Percentiles rank a stretch among this genome's conserved stretches.
Evolutionary conservation across 2,113 vertebrate species (phyloP).

Genomic region (Gymnorhina tibicen): DNA sequence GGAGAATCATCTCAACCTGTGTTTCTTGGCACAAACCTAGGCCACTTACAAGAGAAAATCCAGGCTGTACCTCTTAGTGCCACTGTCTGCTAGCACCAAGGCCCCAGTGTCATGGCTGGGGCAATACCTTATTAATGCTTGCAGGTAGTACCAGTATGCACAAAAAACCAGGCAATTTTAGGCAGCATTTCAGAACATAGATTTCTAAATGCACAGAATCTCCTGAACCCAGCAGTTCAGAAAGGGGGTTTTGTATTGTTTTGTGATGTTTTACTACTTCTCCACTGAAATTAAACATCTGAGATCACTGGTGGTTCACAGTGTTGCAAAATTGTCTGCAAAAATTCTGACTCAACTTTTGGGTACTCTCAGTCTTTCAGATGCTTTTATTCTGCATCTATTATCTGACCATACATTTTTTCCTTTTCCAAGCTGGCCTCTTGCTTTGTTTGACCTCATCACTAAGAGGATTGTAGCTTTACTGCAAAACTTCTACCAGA

Average conservation of each 20-base stretch:
- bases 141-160: not conserved
- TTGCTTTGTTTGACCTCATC: not conserved
- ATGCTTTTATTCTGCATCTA: not conserved
- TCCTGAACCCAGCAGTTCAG: not conserved
- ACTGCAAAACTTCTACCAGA: not conserved
- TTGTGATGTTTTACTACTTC: no score
- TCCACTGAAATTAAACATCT: not conserved
- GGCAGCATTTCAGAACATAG: not conserved
- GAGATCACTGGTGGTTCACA: not conserved
- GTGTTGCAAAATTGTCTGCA: not conserved
- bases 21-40: not conserved
- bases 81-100: not conserved
- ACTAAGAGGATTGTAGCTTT: not conserved
- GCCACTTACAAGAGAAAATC: not conserved
- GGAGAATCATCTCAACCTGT: not conserved
- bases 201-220: not conserved
- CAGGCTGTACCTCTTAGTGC: not conserved
- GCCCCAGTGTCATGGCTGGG: rapidly evolving
- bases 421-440: not conserved
- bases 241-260: not conserved
- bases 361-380: not conserved
- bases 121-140: not conserved
- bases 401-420: not conserved
- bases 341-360: not conserved
- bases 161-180: not conserved